Base-by-base conservation (phyloP, 2,888 invertebrate species). In the Silvanus unidentatus region DNA sequence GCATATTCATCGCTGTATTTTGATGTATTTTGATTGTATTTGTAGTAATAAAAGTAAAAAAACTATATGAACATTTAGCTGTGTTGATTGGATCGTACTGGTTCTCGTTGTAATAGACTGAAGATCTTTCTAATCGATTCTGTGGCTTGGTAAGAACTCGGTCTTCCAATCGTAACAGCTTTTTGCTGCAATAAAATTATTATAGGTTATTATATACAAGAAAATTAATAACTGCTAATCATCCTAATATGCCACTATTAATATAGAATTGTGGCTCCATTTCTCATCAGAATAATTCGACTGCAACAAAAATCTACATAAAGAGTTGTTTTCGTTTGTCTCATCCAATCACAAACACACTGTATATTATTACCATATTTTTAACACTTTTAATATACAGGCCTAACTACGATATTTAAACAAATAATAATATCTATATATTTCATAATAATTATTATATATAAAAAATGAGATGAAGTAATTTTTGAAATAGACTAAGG, bases 311-410 rank as follows among this genome's bases (percentile, higher is more conserved):
- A 54, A 32, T 32, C 5, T 11, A 32, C 3, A 22, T 5, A 22
- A 5, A 22, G 8, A 22, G 8, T 22, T 22, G 8, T 22, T 22
- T 22, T 22, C 22, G 22, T 3, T 22, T 22, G n/a, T n/a, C n/a
- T n/a, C n/a, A n/a, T 22, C 8, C 22, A 22, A 5, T 22, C 22
- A 22, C 32, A 32, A 65, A 66, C 64, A 67, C 65, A 60, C 71
- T 72, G 72, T 72, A 72, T 72, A 72, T 72, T 72, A 70, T 22
- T n/a, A n/a, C 69, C 69, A 70, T 70, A 72, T 71, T 72, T 70
- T 71, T 70, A 69, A 70, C 66, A 70, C 64, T 68, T 22, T 22
- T 71, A 71, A 72, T 73, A 72, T 73, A 71, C 71, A 71, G 72
- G 72, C 72, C 72, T 73, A 73, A 72, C 66, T 70, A 70, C 63